Conservation (phyloP, 2,113 vertebrate genomes). For the Talpa occidentalis region DNA sequence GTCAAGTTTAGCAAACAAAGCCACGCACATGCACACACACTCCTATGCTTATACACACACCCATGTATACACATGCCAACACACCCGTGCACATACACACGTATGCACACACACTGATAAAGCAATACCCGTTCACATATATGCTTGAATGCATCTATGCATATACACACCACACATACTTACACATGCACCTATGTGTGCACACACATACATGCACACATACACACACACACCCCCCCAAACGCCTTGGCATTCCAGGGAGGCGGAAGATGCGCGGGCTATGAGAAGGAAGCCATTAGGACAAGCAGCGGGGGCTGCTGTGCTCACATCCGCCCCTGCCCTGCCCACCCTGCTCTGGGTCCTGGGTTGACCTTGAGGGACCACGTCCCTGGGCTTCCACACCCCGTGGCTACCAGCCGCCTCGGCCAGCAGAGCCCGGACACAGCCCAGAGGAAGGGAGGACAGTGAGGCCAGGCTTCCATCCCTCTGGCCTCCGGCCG, state of each 20-base stretch:
- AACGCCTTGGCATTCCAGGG: rapidly evolving
- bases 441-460: background rate
- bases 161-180: background rate
- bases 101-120: background rate
- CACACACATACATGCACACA: background rate
- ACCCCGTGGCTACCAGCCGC: background rate
- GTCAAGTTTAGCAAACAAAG: background rate
- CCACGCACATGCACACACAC: background rate
- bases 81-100: rapidly evolving
- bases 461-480: background rate
- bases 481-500: rapidly evolving
- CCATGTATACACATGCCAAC: rapidly evolving
- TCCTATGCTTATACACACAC: background rate
- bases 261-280: rapidly evolving
- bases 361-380: background rate
- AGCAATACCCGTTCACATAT: rapidly evolving
- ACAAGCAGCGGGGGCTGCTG: rapidly evolving
- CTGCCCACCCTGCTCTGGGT: background rate
- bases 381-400: too few relatives aligned
- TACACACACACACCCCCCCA: background rate
- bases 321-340: too few relatives aligned
- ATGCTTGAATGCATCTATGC: background rate
- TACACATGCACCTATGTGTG: background rate
- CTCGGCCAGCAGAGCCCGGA: too few relatives aligned
- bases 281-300: background rate